phyloP scores from a whole-genome alignment of 2,797 vertebrate genomes.

The Otolemur crassicaudatus region DNA sequence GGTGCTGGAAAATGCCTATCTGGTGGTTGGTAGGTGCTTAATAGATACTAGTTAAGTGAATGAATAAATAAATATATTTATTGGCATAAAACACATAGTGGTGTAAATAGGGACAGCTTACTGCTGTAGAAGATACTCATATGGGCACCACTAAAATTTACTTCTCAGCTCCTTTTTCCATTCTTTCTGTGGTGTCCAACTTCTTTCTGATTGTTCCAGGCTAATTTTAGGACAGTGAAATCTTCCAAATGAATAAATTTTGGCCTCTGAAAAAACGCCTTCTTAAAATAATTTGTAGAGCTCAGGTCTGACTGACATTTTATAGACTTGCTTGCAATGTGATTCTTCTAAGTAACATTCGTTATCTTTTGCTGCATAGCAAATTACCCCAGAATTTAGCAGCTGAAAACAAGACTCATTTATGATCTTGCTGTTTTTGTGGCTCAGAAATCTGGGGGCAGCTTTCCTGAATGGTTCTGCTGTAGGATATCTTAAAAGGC shows the following conservation, averaged over 20 bases:
- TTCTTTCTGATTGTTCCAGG: not conserved
- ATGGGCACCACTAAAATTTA: too few relatives aligned
- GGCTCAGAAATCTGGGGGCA: not conserved
- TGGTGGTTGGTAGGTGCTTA: not conserved
- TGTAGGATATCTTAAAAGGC: not conserved
- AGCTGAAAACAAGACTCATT: not conserved
- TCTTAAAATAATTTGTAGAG: not conserved
- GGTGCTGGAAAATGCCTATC: not conserved
- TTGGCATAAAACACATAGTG: not conserved
- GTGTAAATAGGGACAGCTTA: too few relatives aligned
- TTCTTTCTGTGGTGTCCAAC: not conserved
- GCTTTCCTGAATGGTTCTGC: not conserved
- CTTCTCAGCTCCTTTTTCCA: not conserved
- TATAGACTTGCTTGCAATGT: not conserved
- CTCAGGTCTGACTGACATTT: not conserved
- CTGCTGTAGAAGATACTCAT: accelerated
- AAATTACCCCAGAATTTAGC: not conserved
- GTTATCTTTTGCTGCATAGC: not conserved
- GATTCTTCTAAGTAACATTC: not conserved
- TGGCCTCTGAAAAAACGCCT: not conserved
- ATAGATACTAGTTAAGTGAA: not conserved
- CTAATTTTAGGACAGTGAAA: not conserved
- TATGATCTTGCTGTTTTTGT: not conserved
- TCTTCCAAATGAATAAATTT: not conserved
- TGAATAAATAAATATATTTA: not conserved